Evolutionary conservation across 64 coral and sea anemone genomes (phyloP).

Genomic region (Montipora sp.): DNA sequence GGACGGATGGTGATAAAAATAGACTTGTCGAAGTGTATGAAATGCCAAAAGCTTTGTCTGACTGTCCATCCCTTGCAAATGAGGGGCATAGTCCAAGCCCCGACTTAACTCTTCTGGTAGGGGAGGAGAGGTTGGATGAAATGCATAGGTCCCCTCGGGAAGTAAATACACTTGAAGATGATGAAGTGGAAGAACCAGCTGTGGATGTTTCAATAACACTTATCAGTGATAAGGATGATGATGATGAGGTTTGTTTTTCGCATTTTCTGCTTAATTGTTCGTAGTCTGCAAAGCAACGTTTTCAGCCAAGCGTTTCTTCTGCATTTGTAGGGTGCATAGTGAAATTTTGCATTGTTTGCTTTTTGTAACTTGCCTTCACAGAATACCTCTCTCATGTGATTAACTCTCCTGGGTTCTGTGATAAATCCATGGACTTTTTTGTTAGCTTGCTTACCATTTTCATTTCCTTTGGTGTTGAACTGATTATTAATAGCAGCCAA

Average conservation of each 20-base stretch:
- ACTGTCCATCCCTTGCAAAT: neutral
- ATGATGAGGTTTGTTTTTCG: slow-evolving; percentile 26
- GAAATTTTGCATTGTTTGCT: too few relatives aligned
- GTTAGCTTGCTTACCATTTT: too few relatives aligned
- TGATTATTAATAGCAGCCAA: too few relatives aligned
- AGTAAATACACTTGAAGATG: neutral
- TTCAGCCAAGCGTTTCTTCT: too few relatives aligned
- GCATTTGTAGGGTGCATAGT: too few relatives aligned
- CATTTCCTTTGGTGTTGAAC: too few relatives aligned
- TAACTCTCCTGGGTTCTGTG: too few relatives aligned
- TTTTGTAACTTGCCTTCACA: too few relatives aligned
- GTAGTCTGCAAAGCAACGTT: neutral
- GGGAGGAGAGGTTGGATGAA: neutral
- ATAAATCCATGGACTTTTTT: too few relatives aligned
- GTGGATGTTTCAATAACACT: slow-evolving; percentile 30
- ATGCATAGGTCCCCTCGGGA: neutral
- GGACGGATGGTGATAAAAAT: neutral
- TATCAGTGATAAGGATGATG: slow-evolving; percentile 46
- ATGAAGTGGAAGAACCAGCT: neutral
- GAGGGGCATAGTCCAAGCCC: neutral
- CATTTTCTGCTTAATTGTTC: neutral
- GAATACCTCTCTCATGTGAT: too few relatives aligned
- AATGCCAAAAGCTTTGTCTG: neutral
- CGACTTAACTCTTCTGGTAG: neutral
- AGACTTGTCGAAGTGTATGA: neutral